Evolutionary conservation across 2,797 vertebrate genomes (phyloP).

Genomic region (Poecilia gillii): DNA sequence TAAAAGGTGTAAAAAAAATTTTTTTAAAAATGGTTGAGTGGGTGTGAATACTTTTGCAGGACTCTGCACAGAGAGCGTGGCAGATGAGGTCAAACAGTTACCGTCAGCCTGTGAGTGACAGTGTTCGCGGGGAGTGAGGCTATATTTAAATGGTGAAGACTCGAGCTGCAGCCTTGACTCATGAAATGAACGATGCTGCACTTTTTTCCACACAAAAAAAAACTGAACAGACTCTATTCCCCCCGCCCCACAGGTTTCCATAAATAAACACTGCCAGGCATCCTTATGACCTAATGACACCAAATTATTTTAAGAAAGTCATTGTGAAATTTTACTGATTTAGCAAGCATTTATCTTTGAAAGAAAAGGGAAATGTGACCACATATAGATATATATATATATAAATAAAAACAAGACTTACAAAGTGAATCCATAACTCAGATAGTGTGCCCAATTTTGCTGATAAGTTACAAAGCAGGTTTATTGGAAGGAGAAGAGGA

Average conservation of each 20-base stretch:
- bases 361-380: conserved; percentile 1
- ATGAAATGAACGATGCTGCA: conserved; percentile 45
- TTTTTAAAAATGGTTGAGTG: background rate
- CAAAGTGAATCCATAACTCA: conserved; percentile 5
- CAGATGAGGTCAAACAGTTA: conserved; percentile 68
- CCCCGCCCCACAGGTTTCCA: background rate
- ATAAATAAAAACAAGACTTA: background rate
- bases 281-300: conserved; percentile 20
- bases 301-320: conserved; percentile 31
- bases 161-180: conserved; percentile 68
- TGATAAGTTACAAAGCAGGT: conserved; percentile 40
- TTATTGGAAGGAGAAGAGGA: conserved; percentile 47
- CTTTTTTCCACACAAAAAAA: conserved; percentile 45
- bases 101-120: conserved; percentile 66
- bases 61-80: background rate
- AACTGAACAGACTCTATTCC: conserved; percentile 34
- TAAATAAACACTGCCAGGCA: conserved; percentile 32
- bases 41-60: conserved; percentile 42
- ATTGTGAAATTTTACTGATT: conserved; percentile 34
- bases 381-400: background rate
- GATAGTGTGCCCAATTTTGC: conserved; percentile 7
- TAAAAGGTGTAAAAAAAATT: background rate
- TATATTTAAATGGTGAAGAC: conserved; percentile 69
- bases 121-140: conserved; percentile 58
- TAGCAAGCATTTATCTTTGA: background rate